Evolutionary conservation across 2,113 vertebrate species (phyloP), one percentile per base, ranked within the genome.

Genomic region (Phrynocephalus versicolor): DNA sequence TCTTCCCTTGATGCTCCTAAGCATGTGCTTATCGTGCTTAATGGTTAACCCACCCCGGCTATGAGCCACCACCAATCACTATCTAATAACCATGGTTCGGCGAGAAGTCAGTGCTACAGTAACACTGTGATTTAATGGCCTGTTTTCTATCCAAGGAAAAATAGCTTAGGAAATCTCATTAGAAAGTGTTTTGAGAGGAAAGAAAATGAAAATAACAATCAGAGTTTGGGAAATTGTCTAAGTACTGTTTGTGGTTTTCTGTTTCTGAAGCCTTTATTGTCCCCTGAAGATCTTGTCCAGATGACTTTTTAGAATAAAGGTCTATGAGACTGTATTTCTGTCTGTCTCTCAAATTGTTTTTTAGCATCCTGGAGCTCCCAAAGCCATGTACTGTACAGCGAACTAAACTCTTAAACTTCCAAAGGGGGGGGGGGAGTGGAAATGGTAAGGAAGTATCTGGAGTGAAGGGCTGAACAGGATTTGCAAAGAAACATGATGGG

Each of bases 91-190:
- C n/a, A n/a, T 19, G 75, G 88, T 92, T 85, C 89, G 71, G 65
- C 85, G 81, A 91, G 79, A 85, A 88, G 75, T 58, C 86, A 84
- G 90, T 86, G 90, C 80, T 89, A 84, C 88, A 81, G 64, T 45
- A 88, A 92, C 91, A 91, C 87, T 89, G 81, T 91, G 82, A 71
- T 87, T 93, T 88, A 90, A 85, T 78, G 76, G 90, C 74, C 88
- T 83, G 83, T 88, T 90, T 94, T 94, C 35, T 65, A 65, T 23
- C 18, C 10, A 81, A 69, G 69, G 58, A 55, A 33, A n/a, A 39
- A 27, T 90, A 85, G 83, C 84, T 90, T 89, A 30, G 65, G 8
- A n/a, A 10, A 67, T 7, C 30, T n/a, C 27, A 67, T 87, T 90
- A 89, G 81, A 92, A 84, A 84, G 79, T 86, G 65, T 76, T 89